Evolutionary conservation across 2,113 vertebrate species (phyloP).

Genomic region (Paedocypris sp.): DNA sequence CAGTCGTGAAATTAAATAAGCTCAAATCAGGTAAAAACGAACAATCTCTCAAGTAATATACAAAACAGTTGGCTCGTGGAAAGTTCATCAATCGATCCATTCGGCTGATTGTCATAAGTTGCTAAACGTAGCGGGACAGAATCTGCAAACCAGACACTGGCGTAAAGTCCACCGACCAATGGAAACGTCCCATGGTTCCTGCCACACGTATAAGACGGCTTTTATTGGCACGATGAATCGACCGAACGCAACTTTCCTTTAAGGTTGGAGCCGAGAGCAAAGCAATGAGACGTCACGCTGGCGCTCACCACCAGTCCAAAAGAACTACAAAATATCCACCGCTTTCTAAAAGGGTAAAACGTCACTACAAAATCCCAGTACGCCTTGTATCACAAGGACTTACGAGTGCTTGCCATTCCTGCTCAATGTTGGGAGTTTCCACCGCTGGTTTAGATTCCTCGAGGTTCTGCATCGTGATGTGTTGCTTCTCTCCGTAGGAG

Average conservation of each 20-base stretch:
- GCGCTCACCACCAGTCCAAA: constrained; percentile 53
- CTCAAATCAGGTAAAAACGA: constrained; percentile 70
- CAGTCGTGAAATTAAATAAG: constrained; percentile 84
- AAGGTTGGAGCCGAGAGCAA: constrained; percentile 14
- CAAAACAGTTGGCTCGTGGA: constrained; percentile 57
- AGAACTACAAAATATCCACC: constrained; percentile 61
- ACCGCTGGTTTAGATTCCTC: constrained; percentile 37
- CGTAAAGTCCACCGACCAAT: constrained; percentile 1
- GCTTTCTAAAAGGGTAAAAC: constrained; percentile 24
- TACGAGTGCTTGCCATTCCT: constrained; percentile 32
- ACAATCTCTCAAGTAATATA: constrained; percentile 77
- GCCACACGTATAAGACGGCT: constrained; percentile 17
- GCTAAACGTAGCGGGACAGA: constrained; percentile 50
- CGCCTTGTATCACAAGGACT: background rate
- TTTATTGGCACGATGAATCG: constrained; percentile 11
- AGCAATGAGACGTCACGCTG: constrained; percentile 7
- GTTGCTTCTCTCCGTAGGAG: constrained; percentile 23
- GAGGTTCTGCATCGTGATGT: constrained; percentile 14
- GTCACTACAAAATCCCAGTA: constrained; percentile 23
- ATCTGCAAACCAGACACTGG: constrained; percentile 7
- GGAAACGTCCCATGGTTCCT: constrained; percentile 31
- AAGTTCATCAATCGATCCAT: constrained; percentile 38
- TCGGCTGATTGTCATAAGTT: constrained; percentile 90
- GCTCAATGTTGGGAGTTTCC: constrained; percentile 4
- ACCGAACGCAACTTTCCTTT: constrained; percentile 39